These are phyloP conservation scores for Hipparchia sbordonii DNA, from an alignment of 2,888 invertebrate species.

Conservation along the genomic window DNA sequence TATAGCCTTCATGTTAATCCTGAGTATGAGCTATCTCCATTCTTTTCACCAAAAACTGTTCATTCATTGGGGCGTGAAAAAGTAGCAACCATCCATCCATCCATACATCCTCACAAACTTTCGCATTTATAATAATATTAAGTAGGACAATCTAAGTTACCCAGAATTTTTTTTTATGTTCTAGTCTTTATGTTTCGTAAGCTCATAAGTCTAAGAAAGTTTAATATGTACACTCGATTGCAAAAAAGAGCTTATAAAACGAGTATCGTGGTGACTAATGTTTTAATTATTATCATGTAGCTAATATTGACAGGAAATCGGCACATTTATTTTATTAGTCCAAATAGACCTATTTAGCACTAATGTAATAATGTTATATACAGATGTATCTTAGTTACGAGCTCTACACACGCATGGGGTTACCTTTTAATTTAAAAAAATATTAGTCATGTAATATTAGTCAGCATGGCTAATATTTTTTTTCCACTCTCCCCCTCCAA, in stretches of 20 bases:
- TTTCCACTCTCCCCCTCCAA: not conserved
- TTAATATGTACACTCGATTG: not conserved
- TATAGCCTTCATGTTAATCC: no score
- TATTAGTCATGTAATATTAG: no score
- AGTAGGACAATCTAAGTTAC: not conserved
- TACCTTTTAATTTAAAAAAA: no score
- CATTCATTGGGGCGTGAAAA: no score
- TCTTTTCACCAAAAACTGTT: no score
- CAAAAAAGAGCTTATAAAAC: constrained; percentile 11
- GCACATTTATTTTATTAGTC: constrained; percentile 6
- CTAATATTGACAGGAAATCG: constrained; percentile 9
- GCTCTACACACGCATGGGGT: not conserved
- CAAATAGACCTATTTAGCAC: not conserved
- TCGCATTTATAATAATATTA: no score
- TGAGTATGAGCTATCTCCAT: no score
- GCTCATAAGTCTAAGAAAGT: not conserved
- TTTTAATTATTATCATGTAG: constrained; percentile 4
- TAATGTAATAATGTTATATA: not conserved
- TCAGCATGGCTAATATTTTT: not conserved
- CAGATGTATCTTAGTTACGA: not conserved
- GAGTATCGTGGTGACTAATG: constrained; percentile 3
- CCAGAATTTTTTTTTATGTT: not conserved
- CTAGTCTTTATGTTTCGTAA: not conserved
- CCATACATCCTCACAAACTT: no score
- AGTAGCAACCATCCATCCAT: no score